These are phyloP conservation scores for Cochlearius cochlearius DNA, from an alignment of 2,113 vertebrate genomes.

Conservation along the genomic window DNA sequence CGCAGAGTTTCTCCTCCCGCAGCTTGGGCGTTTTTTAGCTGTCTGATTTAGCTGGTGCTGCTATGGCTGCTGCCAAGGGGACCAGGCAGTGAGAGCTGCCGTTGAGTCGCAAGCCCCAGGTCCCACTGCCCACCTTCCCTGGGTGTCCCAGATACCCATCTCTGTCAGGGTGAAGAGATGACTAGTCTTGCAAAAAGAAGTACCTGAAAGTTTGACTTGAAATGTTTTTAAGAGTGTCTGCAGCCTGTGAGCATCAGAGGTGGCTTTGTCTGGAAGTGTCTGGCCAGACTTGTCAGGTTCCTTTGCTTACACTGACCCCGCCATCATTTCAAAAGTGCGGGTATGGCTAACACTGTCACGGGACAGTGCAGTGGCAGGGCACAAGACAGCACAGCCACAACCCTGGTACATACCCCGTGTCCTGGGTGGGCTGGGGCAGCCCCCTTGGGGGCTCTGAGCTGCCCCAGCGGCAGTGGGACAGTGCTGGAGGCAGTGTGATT, in stretches of 20 bases:
- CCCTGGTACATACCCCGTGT: fast-evolving
- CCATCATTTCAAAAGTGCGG: not conserved
- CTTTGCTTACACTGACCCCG: not conserved
- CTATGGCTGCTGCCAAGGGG: not conserved
- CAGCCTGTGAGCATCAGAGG: not conserved
- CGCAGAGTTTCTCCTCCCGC: not conserved
- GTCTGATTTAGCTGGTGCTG: not conserved
- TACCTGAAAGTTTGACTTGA: not conserved
- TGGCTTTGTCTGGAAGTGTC: not conserved
- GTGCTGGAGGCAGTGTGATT: not conserved
- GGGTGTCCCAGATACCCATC: not conserved
- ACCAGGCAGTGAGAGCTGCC: not conserved
- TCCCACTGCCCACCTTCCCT: not conserved
- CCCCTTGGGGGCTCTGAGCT: not conserved
- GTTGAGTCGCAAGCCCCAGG: not conserved
- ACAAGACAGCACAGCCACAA: not conserved
- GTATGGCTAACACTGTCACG: not conserved
- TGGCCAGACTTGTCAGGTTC: not conserved
- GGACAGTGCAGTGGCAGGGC: not conserved
- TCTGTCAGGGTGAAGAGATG: not conserved
- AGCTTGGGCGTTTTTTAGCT: not conserved
- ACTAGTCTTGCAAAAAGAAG: not conserved
- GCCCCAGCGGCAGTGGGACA: fast-evolving
- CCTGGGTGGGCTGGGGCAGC: not conserved
- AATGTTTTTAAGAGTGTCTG: not conserved